Base-by-base conservation (phyloP, 2,888 invertebrate species). In the Mesoligia furuncula region DNA sequence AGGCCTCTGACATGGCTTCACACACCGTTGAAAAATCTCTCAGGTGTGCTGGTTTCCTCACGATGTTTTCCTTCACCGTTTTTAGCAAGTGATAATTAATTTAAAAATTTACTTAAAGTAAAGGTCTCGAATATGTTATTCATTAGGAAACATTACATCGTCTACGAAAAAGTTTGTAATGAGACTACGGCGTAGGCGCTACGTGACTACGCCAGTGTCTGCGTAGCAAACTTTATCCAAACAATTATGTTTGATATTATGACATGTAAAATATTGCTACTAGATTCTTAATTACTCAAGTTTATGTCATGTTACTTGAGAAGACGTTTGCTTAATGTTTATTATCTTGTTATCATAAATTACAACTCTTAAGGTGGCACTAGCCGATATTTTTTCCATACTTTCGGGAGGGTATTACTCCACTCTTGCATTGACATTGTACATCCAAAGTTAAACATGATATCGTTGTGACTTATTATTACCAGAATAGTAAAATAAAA, bases 141-240 rank as follows among this genome's bases (percentile, higher is more conserved):
- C n/a, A 24, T 17, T 39, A 78, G 3, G 39, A 62, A 27, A 45
- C 9, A 45, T 45, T 65, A 39, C 8, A n/a, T 31, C 20, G 57
- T 20, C 54, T 80, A 73, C 64, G 64, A 59, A 48, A n/a, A 54
- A 11, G 1, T n/a, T 27, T 24, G 5, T 45, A 39, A 57, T 39
- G 39, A 67, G 36, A 17, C 82, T 75, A 82, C 76, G 79, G 81
- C 79, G 79, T 81, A 81, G 79, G 57, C 48, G 20, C n/a, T 62
- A 42, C 75, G 45, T n/a, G 54, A n/a, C 79, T 54, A 75, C 75
- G 81, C 17, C 17, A 0, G 15, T 20, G 17, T 51, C 17, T 67
- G 45, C 54, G 67, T 81, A 81, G 81, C 66, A 54, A 31, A 57
- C 54, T 51, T n/a, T 31, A 48, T 48, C 11, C 57, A 39, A 27